Evolutionary conservation across 2,797 vertebrate genomes (phyloP).

Genomic region (Amphiprion clarkii): DNA sequence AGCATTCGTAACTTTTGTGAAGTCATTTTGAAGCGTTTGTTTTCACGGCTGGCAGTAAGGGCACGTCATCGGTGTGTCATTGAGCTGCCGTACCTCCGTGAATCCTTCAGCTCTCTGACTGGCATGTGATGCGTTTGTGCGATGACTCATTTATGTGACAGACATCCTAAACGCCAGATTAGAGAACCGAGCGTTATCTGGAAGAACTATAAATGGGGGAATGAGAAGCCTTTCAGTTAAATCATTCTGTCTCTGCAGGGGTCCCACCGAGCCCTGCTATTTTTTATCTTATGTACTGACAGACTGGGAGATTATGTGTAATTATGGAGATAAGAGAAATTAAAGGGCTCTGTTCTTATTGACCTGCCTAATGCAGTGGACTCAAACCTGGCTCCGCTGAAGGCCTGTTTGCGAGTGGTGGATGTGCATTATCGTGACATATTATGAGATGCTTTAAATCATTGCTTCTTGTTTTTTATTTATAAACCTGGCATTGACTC

Average conservation of each 20-base stretch:
- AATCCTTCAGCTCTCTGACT: slow-evolving; percentile 48
- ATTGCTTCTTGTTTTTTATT: neutral
- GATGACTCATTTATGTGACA: slow-evolving; percentile 66
- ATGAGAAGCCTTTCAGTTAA: slow-evolving; percentile 60
- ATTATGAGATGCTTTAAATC: slow-evolving; percentile 39
- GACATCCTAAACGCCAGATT: slow-evolving; percentile 68
- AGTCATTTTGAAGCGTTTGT: neutral
- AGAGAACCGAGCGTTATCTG: slow-evolving; percentile 63
- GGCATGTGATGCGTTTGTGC: slow-evolving; percentile 51
- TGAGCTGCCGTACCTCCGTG: slow-evolving; percentile 24
- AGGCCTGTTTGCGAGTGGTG: slow-evolving; percentile 33
- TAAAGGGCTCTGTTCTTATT: slow-evolving; percentile 63
- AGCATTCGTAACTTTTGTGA: neutral
- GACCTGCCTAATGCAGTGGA: slow-evolving; percentile 60
- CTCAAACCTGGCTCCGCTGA: slow-evolving; percentile 41
- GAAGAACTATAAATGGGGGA: slow-evolving; percentile 51
- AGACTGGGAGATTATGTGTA: slow-evolving; percentile 69
- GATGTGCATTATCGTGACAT: slow-evolving; percentile 36
- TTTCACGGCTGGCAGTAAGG: neutral
- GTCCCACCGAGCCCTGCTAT: slow-evolving; percentile 59
- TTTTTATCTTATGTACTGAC: slow-evolving; percentile 65
- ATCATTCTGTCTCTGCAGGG: slow-evolving; percentile 60
- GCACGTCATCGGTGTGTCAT: slow-evolving; percentile 18
- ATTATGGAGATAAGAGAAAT: slow-evolving; percentile 75
- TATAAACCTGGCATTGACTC: slow-evolving; percentile 7